phyloP scores from a whole-genome alignment of 2,888 invertebrate genomes.

The Morinoia aosen region DNA sequence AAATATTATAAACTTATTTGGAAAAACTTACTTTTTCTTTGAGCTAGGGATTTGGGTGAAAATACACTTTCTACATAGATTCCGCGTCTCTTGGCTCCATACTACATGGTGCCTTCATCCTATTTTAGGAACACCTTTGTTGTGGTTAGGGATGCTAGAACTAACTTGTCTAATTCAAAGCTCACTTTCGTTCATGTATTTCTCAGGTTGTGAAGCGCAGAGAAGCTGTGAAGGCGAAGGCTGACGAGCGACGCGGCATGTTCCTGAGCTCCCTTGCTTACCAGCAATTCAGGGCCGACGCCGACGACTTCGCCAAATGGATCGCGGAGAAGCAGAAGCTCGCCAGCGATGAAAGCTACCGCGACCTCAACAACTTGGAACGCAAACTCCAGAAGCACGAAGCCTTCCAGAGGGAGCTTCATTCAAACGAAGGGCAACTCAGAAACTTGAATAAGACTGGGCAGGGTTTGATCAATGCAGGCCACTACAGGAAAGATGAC shows the following conservation, averaged over 20 bases:
- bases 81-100: too few species aligned
- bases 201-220: constrained; percentile 80
- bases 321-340: constrained; percentile 74
- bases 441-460: constrained; percentile 75
- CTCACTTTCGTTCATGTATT: neutral
- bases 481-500: constrained; percentile 79
- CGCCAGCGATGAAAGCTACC: constrained; percentile 74
- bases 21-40: too few species aligned
- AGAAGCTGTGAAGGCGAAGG: constrained; percentile 78
- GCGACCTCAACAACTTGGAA: constrained; percentile 84
- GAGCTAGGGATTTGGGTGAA: too few species aligned
- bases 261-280: constrained; percentile 88
- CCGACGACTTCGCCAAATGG: constrained; percentile 76
- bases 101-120: too few species aligned
- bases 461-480: constrained; percentile 80
- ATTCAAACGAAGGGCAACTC: constrained; percentile 93
- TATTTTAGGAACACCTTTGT: too few species aligned
- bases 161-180: too few species aligned
- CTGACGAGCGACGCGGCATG: constrained; percentile 81
- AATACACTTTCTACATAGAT: too few species aligned
- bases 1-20: too few species aligned
- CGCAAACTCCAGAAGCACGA: constrained; percentile 95
- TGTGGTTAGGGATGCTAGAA: too few species aligned
- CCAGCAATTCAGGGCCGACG: constrained; percentile 93
- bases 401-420: constrained; percentile 94